Conservation (phyloP, 2,113 vertebrate species). For the Neomonachus schauinslandi region DNA sequence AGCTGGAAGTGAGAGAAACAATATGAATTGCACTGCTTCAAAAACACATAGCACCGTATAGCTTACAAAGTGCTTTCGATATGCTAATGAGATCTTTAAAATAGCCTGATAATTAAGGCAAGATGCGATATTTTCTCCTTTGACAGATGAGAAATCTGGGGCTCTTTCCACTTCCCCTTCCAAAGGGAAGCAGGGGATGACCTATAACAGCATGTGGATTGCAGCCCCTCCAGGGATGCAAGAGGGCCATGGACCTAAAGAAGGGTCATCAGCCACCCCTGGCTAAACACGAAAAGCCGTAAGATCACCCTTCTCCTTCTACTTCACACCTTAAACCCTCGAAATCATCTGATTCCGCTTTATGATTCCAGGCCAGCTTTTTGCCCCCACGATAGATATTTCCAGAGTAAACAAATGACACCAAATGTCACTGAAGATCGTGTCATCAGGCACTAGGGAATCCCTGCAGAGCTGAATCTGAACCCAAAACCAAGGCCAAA, state of each 20-base stretch:
- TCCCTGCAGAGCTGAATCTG: neutral
- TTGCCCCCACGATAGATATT: neutral
- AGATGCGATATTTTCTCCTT: neutral
- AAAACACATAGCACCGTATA: neutral
- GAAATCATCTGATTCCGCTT: neutral
- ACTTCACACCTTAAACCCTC: neutral
- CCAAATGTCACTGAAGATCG: neutral
- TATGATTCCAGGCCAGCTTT: neutral
- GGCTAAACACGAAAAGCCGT: neutral
- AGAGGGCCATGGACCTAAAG: neutral
- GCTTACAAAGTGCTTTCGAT: neutral
- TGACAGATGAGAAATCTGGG: neutral
- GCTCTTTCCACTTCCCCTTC: neutral
- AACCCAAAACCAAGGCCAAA: neutral
- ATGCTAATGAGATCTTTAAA: neutral
- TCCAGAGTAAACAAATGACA: conserved; percentile 1
- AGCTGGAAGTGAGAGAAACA: neutral
- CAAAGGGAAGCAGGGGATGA: neutral
- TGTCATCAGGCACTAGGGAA: neutral
- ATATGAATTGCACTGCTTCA: neutral
- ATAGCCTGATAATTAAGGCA: neutral
- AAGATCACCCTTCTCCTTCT: neutral
- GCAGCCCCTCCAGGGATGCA: neutral
- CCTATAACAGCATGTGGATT: neutral
- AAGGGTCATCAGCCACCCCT: neutral